These are phyloP conservation scores for Pissodes strobi DNA, from an alignment of 1,140 invertebrate genomes.

Conservation along the genomic window DNA sequence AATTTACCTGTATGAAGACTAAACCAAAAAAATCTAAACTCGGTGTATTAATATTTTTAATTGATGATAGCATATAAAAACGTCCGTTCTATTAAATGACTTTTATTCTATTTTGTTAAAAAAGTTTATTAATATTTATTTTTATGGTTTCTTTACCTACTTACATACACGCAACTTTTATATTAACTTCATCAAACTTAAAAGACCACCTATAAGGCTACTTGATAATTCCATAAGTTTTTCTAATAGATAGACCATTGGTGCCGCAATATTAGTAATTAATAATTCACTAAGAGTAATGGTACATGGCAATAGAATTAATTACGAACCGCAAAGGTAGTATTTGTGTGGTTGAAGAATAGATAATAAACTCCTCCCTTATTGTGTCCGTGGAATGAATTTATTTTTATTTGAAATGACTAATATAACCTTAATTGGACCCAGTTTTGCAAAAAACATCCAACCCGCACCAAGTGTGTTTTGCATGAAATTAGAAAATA, in stretches of 20 bases:
- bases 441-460: too few species aligned
- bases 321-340: conserved; percentile 1
- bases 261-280: conserved; percentile 12
- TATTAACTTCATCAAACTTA: neutral
- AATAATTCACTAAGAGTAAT: conserved; percentile 19
- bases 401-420: neutral
- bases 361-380: conserved; percentile 1
- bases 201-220: conserved; percentile 14
- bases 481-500: too few species aligned
- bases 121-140: too few species aligned
- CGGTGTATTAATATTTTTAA: too few species aligned
- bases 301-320: conserved; percentile 9
- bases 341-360: conserved; percentile 1
- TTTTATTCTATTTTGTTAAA: too few species aligned
- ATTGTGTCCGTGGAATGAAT: neutral
- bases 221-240: conserved; percentile 10
- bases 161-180: neutral
- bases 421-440: too few species aligned
- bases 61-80: too few species aligned
- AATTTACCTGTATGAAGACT: too few species aligned
- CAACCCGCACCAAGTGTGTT: too few species aligned
- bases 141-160: too few species aligned
- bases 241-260: conserved; percentile 12
- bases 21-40: too few species aligned
- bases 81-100: too few species aligned